phyloP scores from a whole-genome alignment of 2,888 invertebrate genomes.

The Drosophila kuntzei region DNA sequence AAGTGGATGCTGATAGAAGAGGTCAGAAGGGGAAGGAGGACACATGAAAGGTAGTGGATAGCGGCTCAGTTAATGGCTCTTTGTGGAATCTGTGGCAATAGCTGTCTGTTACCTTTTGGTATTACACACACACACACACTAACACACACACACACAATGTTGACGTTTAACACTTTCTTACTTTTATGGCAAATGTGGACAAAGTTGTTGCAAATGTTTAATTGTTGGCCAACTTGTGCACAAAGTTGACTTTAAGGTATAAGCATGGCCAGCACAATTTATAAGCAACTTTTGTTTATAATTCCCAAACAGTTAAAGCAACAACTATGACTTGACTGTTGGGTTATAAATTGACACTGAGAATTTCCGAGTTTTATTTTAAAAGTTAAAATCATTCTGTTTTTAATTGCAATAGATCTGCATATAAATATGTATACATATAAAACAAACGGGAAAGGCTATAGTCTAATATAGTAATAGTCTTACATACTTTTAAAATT shows the following conservation, averaged over 20 bases:
- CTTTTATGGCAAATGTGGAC: constrained; percentile 51
- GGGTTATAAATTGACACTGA: too few species aligned
- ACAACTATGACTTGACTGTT: neutral
- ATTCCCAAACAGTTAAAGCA: constrained; percentile 6
- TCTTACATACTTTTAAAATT: too few species aligned
- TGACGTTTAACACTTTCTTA: constrained; percentile 51
- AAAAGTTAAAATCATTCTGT: too few species aligned
- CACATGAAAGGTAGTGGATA: neutral
- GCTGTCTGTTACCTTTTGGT: constrained; percentile 37
- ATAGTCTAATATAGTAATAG: too few species aligned
- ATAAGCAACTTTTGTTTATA: neutral
- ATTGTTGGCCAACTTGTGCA: constrained; percentile 20
- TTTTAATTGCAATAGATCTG: too few species aligned
- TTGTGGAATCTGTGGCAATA: constrained; percentile 36
- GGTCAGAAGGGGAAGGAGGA: too few species aligned
- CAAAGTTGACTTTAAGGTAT: constrained; percentile 2
- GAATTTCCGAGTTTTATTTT: too few species aligned
- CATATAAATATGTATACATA: too few species aligned
- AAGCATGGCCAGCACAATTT: neutral
- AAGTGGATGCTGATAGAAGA: constrained; percentile 5
- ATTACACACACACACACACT: neutral
- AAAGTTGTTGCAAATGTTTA: constrained; percentile 51
- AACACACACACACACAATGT: constrained; percentile 34
- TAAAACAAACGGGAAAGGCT: too few species aligned
- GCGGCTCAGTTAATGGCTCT: constrained; percentile 48